Conservation (phyloP, 2,113 vertebrate genomes). For the western clawed frog (Xenopus tropicalis) region DNA sequence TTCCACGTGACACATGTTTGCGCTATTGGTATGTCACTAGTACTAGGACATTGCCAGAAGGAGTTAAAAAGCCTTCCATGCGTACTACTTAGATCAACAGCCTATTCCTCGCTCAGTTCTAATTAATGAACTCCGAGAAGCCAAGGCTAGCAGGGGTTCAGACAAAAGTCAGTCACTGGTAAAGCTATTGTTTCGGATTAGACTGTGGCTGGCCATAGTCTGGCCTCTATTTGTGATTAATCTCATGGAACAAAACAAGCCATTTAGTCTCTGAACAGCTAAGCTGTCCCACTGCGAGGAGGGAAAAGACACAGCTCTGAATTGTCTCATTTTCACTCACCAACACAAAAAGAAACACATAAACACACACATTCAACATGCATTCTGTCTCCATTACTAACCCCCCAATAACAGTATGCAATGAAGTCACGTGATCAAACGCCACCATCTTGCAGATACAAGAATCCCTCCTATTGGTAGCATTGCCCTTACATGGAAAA, state of each 20-base stretch:
- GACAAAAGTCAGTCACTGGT: conserved; percentile 6
- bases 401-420: too few species aligned
- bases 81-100: conserved; percentile 10
- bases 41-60: background rate
- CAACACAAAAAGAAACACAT: too few species aligned
- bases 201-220: conserved; percentile 10
- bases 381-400: too few species aligned
- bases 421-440: too few species aligned
- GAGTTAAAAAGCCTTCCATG: background rate
- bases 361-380: too few species aligned
- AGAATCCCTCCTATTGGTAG: too few species aligned
- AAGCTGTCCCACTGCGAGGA: background rate
- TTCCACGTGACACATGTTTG: too few species aligned
- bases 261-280: background rate
- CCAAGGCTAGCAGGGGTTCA: background rate
- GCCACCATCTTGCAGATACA: too few species aligned
- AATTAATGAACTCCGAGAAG: conserved; percentile 9
- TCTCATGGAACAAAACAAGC: conserved; percentile 23
- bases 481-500: too few species aligned
- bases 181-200: conserved; percentile 16
- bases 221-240: conserved; percentile 15
- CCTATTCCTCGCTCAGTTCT: background rate
- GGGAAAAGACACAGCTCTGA: too few species aligned
- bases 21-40: too few species aligned
- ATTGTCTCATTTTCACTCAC: too few species aligned